Evolutionary conservation across 2,888 invertebrate species (phyloP).

Genomic region (Congeria kusceri): DNA sequence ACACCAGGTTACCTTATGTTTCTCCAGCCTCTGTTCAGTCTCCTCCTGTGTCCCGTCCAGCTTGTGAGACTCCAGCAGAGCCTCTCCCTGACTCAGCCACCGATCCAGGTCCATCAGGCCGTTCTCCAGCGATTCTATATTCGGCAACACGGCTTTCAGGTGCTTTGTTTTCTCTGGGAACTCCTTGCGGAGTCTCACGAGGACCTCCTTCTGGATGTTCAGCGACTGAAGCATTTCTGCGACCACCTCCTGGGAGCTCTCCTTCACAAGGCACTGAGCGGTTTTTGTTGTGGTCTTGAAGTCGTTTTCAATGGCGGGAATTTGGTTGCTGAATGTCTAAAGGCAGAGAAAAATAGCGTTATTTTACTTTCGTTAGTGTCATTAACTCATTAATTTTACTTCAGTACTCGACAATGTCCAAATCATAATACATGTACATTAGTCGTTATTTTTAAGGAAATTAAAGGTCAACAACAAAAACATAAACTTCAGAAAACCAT

Average conservation of each 20-base stretch:
- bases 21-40: conserved; percentile 91
- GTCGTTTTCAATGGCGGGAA: conserved; percentile 94
- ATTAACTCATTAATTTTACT: too few species aligned
- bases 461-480: too few species aligned
- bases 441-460: too few species aligned
- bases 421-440: too few species aligned
- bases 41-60: conserved; percentile 90
- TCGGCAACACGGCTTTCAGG: conserved; percentile 85
- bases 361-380: too few species aligned
- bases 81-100: conserved; percentile 95
- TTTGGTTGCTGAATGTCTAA: conserved; percentile 91
- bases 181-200: conserved; percentile 87
- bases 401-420: conserved; percentile 56
- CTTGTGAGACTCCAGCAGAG: conserved; percentile 88
- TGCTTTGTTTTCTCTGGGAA: conserved; percentile 92
- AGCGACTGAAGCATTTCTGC: conserved; percentile 95
- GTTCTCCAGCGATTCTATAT: conserved; percentile 95
- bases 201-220: conserved; percentile 81
- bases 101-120: conserved; percentile 94
- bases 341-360: too few species aligned
- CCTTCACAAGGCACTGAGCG: conserved; percentile 95
- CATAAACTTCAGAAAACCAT: too few species aligned
- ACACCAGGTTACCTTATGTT: conserved; percentile 88
- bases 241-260: conserved; percentile 95
- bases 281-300: conserved; percentile 96